Evolutionary conservation across 2,797 vertebrate genomes (phyloP).

Genomic region (Pangasius sanitwongsei): DNA sequence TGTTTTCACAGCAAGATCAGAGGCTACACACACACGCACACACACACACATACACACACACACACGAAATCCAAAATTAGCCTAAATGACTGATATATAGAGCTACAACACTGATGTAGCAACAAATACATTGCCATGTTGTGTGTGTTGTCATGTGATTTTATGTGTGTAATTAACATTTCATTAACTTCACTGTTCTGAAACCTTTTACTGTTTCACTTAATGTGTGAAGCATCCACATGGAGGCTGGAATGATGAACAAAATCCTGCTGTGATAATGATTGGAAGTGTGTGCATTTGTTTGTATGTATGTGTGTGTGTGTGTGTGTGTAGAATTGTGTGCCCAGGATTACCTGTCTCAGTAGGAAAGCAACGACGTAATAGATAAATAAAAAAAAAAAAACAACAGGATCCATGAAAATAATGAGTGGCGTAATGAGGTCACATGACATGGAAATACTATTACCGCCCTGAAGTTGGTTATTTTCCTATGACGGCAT

Average conservation of each 20-base stretch:
- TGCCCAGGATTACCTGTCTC: neutral
- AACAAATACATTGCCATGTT: neutral
- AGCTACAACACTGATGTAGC: neutral
- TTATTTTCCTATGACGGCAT: neutral
- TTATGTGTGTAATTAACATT: neutral
- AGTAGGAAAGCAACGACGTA: neutral
- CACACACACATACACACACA: neutral
- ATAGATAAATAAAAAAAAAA: neutral
- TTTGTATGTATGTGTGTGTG: neutral
- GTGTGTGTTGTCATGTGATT: neutral
- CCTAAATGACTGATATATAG: neutral
- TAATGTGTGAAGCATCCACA: neutral
- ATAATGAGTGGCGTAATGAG: neutral
- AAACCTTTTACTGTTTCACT: neutral
- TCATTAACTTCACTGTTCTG: neutral
- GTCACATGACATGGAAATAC: neutral
- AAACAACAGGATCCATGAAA: neutral
- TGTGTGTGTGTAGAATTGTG: neutral
- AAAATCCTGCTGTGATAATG: conserved; percentile 8
- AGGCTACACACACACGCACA: neutral
- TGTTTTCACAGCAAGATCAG: neutral
- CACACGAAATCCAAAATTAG: neutral
- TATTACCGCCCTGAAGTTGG: neutral
- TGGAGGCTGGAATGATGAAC: neutral
- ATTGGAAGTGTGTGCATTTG: conserved; percentile 1